Base-by-base conservation (phyloP, 2,888 invertebrate species). In the Bimastos eiseni region DNA sequence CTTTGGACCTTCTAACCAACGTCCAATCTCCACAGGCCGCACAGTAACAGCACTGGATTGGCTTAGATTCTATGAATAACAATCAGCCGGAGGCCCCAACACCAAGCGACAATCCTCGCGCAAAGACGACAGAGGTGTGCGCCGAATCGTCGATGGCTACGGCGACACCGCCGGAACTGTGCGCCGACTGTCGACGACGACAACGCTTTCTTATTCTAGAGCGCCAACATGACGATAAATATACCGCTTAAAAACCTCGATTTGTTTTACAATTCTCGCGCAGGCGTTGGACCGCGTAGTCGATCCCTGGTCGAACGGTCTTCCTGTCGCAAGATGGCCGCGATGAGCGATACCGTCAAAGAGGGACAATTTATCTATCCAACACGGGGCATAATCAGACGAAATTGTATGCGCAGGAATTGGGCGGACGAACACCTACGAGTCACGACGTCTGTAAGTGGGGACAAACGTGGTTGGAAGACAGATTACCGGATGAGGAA, bases 11-110 rank as follows among this genome's bases (percentile, higher is more conserved):
- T 30, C n/a, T 70, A 21, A 49, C 49, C 21, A 49, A 49, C 49
- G 6, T 49, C 49, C 49, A 49, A 49, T 49, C 49, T 49, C 49
- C 49, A 4, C 3, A 24, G 49, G 49, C 49, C 70, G 3, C 30
- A n/a, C 30, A n/a, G 70, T 70, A 8, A 70, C 8, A 6, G 70
- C n/a, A n/a, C 70, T 17, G 70, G 70, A 70, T 70, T 70, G n/a
- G 70, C n/a, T 70, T 70, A n/a, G 70, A 70, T n/a, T n/a, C 70
- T 70, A 70, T 70, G 70, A 70, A 70, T 70, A 70, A n/a, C n/a
- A 70, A 70, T 70, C n/a, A 70, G 70, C 70, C 70, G 30, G 70
- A n/a, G 70, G n/a, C n/a, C 70, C 70, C 17, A n/a, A 70, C 70
- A n/a, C 13, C 11, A 2, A 70, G 70, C 70, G 70, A 6, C 70